Percentiles rank a stretch among this genome's conserved stretches.
These are phyloP conservation scores for Galerucella pusilla DNA, from an alignment of 2,888 invertebrate genomes.

Conservation along the genomic window DNA sequence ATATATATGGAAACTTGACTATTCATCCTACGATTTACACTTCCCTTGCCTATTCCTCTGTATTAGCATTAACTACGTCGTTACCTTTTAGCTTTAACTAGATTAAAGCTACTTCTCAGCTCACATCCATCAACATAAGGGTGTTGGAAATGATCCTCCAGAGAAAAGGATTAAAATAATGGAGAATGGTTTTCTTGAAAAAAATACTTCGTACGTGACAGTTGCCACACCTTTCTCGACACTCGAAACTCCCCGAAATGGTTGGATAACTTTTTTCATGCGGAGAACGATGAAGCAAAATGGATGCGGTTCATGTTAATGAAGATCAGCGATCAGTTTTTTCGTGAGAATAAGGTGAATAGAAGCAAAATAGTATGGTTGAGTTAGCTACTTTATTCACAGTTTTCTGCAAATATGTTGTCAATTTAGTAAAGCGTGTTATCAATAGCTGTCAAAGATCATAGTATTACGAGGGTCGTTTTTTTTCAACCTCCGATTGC, in stretches of 20 bases:
- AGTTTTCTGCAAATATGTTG: too few relatives aligned
- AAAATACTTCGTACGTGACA: slow-evolving; percentile 12
- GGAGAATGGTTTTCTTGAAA: slow-evolving; percentile 21
- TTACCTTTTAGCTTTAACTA: slow-evolving; percentile 25
- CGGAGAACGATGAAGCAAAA: neutral
- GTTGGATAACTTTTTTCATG: neutral
- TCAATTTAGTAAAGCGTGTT: too few relatives aligned
- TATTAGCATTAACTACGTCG: slow-evolving; percentile 33
- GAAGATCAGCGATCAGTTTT: neutral
- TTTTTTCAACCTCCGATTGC: too few relatives aligned
- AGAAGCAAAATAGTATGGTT: neutral
- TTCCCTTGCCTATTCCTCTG: slow-evolving; percentile 20
- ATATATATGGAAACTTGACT: neutral
- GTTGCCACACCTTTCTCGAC: slow-evolving; percentile 9
- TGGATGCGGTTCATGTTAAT: neutral
- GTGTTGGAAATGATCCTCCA: slow-evolving; percentile 14
- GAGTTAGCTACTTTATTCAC: too few relatives aligned
- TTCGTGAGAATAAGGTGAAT: neutral
- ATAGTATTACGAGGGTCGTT: too few relatives aligned
- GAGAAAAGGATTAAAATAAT: slow-evolving; percentile 29
- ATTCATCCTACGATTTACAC: slow-evolving; percentile 3
- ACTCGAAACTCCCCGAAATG: neutral
- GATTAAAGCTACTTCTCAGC: slow-evolving; percentile 26
- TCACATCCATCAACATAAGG: slow-evolving; percentile 32
- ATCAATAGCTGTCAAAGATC: too few relatives aligned